Conservation (phyloP, 2,888 invertebrate species). For the Sceliomorpha sp. region DNA sequence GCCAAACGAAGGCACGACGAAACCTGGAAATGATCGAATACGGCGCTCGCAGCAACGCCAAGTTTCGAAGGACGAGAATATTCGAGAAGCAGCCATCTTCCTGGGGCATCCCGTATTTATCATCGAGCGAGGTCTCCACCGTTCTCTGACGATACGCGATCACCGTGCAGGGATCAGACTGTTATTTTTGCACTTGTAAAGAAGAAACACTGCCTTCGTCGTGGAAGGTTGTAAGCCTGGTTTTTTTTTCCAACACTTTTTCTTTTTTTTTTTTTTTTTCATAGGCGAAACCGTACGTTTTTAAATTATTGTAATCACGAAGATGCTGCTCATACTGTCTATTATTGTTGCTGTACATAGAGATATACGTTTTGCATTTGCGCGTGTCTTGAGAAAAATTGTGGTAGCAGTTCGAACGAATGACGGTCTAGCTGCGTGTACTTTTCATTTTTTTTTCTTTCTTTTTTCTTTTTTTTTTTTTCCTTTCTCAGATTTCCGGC, state of each 20-base stretch:
- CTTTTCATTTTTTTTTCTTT: no score
- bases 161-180: constrained; percentile 36
- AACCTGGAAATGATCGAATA: no score
- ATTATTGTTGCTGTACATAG: constrained; percentile 45
- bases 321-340: constrained; percentile 40
- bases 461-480: no score
- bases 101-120: no score
- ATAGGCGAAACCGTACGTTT: constrained; percentile 25
- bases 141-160: constrained; percentile 44
- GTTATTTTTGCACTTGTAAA: constrained; percentile 52
- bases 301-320: constrained; percentile 29
- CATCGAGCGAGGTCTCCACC: constrained; percentile 29
- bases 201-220: constrained; percentile 31
- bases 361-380: constrained; percentile 14
- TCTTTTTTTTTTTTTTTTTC: no score
- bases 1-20: no score
- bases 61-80: neutral
- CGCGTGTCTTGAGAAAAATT: constrained; percentile 5
- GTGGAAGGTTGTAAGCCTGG: constrained; percentile 21
- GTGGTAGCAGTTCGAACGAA: constrained; percentile 8
- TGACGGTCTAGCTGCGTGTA: constrained; percentile 1
- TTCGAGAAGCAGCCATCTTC: neutral
- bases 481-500: neutral
- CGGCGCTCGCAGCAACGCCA: no score
- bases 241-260: no score